Conservation (phyloP, 2,797 vertebrate genomes). For the Lepilemur ruficaudatus region DNA sequence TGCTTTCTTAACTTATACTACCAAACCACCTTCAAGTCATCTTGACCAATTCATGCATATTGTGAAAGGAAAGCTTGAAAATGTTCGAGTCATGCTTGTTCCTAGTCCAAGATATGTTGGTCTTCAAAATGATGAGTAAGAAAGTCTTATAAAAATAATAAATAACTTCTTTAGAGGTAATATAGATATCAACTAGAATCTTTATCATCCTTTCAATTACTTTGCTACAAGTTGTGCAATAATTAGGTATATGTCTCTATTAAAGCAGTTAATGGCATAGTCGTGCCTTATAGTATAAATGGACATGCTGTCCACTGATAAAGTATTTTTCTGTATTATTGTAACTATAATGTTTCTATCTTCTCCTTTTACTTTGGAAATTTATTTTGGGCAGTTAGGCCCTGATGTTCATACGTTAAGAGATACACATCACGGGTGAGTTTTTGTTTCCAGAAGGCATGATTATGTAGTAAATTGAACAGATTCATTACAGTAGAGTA, state of each 20-base stretch:
- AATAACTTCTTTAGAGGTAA: background rate
- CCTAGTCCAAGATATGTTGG: slow-evolving; percentile 97
- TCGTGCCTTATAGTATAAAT: background rate
- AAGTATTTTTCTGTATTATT: slow-evolving; percentile 19
- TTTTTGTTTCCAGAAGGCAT: slow-evolving; percentile 15
- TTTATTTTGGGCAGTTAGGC: slow-evolving; percentile 34
- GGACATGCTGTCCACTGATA: background rate
- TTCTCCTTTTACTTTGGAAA: slow-evolving; percentile 5
- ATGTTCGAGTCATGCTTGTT: slow-evolving; percentile 98
- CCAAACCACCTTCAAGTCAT: slow-evolving; percentile 98
- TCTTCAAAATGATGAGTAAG: slow-evolving; percentile 98
- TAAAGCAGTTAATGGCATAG: background rate
- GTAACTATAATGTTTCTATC: background rate
- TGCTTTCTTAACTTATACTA: slow-evolving; percentile 96
- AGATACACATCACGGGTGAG: background rate
- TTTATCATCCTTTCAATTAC: background rate
- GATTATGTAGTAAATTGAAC: background rate
- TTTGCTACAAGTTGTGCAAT: background rate
- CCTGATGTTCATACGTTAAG: slow-evolving; percentile 15
- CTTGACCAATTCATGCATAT: slow-evolving; percentile 99
- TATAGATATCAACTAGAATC: background rate
- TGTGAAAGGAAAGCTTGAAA: slow-evolving; percentile 96
- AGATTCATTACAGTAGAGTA: background rate
- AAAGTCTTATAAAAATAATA: background rate
- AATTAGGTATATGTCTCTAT: background rate